A percentile compares a stretch with the other conserved stretches of the same genome.
phyloP scores from a whole-genome alignment of 2,113 vertebrate species.

The Paradisaea rubra region DNA sequence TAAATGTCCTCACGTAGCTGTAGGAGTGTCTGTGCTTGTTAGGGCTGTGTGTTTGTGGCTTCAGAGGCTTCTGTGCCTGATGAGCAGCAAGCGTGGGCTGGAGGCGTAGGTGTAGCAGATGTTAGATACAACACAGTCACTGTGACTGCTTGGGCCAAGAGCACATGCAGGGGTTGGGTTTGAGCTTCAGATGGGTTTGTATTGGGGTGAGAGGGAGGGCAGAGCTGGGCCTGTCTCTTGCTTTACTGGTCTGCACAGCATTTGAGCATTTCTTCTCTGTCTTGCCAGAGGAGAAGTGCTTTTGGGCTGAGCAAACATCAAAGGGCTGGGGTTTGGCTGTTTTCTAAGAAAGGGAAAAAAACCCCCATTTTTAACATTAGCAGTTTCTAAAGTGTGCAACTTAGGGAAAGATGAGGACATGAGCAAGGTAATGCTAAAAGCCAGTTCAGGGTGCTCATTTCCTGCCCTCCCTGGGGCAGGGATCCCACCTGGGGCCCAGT shows the following conservation, averaged over 20 bases:
- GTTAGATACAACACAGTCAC: background rate
- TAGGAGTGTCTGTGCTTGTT: constrained; percentile 3
- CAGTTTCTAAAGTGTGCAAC: background rate
- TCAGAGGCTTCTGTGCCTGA: background rate
- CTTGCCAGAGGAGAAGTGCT: background rate
- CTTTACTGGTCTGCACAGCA: background rate
- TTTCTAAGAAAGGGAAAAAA: background rate
- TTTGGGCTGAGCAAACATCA: background rate
- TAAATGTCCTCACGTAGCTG: background rate
- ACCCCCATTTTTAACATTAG: background rate
- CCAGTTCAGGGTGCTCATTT: fast-evolving
- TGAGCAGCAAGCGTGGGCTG: background rate
- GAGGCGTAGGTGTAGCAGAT: background rate
- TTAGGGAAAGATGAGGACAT: background rate
- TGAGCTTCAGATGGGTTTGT: background rate
- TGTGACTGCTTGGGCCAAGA: background rate
- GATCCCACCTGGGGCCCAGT: background rate
- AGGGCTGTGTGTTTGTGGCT: background rate
- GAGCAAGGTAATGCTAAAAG: background rate
- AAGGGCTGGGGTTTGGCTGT: background rate
- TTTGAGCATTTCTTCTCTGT: background rate
- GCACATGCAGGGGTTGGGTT: background rate
- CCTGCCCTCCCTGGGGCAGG: background rate
- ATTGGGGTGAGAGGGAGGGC: background rate
- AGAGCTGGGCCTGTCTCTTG: background rate